These are phyloP conservation scores for Timema cristinae DNA, from an alignment of 2,888 invertebrate species.

Conservation along the genomic window DNA sequence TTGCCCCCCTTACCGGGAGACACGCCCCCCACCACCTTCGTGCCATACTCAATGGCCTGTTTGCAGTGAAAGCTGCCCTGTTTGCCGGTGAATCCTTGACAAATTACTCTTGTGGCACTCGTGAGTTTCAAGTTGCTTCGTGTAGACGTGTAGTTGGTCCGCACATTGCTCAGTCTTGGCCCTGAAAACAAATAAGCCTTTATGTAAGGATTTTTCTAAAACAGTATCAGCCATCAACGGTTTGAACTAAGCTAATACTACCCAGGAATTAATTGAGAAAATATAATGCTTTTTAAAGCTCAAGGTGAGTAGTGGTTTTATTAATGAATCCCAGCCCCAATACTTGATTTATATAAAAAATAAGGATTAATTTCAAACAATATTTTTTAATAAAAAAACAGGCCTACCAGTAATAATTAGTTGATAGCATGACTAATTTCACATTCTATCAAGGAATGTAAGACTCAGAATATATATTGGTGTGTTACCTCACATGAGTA, in stretches of 20 bases:
- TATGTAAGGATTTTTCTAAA: background rate
- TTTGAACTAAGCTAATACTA: background rate
- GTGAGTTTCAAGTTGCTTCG: slow-evolving; percentile 79
- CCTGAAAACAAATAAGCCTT: slow-evolving; percentile 24
- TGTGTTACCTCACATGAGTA: too few relatives aligned
- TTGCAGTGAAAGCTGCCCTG: slow-evolving; percentile 93
- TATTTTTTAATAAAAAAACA: too few relatives aligned
- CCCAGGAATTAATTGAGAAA: background rate
- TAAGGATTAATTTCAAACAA: too few relatives aligned
- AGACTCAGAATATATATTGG: too few relatives aligned
- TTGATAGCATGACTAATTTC: too few relatives aligned
- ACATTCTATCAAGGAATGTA: too few relatives aligned
- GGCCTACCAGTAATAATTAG: too few relatives aligned
- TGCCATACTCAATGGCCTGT: slow-evolving; percentile 97
- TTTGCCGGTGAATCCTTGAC: slow-evolving; percentile 98
- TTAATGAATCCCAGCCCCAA: too few relatives aligned
- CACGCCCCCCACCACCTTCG: slow-evolving; percentile 86
- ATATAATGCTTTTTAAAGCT: too few relatives aligned
- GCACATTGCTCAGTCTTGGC: slow-evolving; percentile 55
- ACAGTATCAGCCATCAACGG: background rate
- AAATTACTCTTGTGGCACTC: slow-evolving; percentile 87
- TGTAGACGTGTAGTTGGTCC: slow-evolving; percentile 69
- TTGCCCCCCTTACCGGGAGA: slow-evolving; percentile 84
- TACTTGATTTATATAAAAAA: too few relatives aligned
- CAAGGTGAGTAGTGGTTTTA: too few relatives aligned